Base-by-base conservation (phyloP, 2,797 vertebrate genomes). In the Mallotus villosus region DNA sequence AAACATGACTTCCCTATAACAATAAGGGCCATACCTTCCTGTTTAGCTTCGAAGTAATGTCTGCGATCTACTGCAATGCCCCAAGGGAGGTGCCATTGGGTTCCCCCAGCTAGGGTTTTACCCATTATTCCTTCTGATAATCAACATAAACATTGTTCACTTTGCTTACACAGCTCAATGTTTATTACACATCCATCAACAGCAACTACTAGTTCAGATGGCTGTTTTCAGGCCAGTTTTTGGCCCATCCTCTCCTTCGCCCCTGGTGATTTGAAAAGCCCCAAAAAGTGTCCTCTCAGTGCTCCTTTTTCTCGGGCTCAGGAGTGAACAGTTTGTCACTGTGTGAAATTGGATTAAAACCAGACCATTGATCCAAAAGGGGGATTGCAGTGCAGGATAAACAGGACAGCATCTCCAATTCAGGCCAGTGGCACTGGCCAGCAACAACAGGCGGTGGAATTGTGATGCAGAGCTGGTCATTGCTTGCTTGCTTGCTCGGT, bases 291-390 rank as follows among this genome's bases (percentile, higher is more conserved):
- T 6, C 63, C 12, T 66, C 32, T 46, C 29, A 19, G n/a, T 79
- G 46, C 69, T 67, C 19, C 62, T 78, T 78, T 70, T 81, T 77
- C 66, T 63, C 25, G 19, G 64, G 19, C 60, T 57, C 37, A 63
- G 3, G 63, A 79, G 69, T 1, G 6, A 0, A 58, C 16, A 19
- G 55, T 65, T 37, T 78, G 66, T 68, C 82, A 85, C 74, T 82
- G 76, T 79, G 77, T 80, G 22, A 83, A 84, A 80, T 68, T 32
- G 55, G 85, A 82, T 79, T 62, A 29, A 64, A 78, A 82, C 80
- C 80, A 70, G 58, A 81, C 80, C 73, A 88, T 79, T 80, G 86
- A 90, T 86, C 79, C 70, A 72, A 79, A 78, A 78, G 29, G 71
- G 46, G 70, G 21, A 46, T 74, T 73, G 81, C 80, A 71, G 75